phyloP scores from a whole-genome alignment of 1,140 invertebrate genomes.

The Lamellibrachia luymesi region DNA sequence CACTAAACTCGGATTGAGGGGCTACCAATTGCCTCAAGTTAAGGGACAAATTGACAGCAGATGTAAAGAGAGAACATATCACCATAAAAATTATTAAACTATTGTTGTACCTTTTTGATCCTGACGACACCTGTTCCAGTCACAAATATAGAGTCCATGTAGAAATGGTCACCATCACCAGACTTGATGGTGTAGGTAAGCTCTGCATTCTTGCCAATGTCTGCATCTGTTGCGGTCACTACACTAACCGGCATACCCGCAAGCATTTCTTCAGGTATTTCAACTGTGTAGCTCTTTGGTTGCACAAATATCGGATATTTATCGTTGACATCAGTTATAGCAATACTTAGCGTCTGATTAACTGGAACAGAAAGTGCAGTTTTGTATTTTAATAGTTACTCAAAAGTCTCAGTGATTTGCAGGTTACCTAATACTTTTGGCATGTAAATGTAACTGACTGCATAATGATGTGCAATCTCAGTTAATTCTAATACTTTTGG shows the following conservation, averaged over 20 bases:
- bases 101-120: slow-evolving; percentile 20
- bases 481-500: no score
- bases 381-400: no score
- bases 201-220: slow-evolving; percentile 22
- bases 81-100: neutral
- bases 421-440: neutral
- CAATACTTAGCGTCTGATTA: slow-evolving; percentile 12
- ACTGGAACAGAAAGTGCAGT: neutral
- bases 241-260: slow-evolving; percentile 10
- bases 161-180: slow-evolving; percentile 15
- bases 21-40: neutral
- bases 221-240: slow-evolving; percentile 21
- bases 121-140: slow-evolving; percentile 15
- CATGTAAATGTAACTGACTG: no score
- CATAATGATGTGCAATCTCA: no score
- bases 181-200: slow-evolving; percentile 20
- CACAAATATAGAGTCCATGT: slow-evolving; percentile 21
- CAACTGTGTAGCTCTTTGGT: neutral
- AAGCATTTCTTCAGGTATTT: slow-evolving; percentile 20
- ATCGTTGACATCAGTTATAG: slow-evolving; percentile 27
- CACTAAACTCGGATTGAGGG: no score
- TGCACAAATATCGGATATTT: slow-evolving; percentile 22
- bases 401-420: neutral
- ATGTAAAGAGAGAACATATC: neutral
- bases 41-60: neutral